These are phyloP conservation scores for Phasia obesa DNA, from an alignment of 2,888 invertebrate genomes.

Conservation along the genomic window DNA sequence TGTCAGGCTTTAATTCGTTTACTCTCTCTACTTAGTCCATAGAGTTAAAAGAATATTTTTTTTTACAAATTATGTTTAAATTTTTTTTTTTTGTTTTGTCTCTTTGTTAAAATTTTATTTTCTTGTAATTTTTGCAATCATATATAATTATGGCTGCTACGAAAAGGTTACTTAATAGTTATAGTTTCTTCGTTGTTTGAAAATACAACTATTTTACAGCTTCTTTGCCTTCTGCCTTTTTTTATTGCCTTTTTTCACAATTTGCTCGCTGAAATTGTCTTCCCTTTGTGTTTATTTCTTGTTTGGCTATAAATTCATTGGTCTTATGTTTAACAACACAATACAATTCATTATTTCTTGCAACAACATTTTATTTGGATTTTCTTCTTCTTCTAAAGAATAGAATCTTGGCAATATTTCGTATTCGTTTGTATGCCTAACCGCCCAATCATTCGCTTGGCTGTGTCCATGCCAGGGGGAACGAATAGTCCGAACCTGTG, in stretches of 20 bases:
- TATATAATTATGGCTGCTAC: too few relatives aligned
- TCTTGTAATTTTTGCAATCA: too few relatives aligned
- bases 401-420: background rate
- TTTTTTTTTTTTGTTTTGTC: too few relatives aligned
- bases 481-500: constrained; percentile 23
- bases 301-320: constrained; percentile 25
- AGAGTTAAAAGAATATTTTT: too few relatives aligned
- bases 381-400: too few relatives aligned
- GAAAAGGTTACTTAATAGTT: too few relatives aligned
- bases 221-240: background rate
- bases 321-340: constrained; percentile 31
- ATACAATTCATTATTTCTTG: constrained; percentile 20
- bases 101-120: too few relatives aligned
- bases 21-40: too few relatives aligned
- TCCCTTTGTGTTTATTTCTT: background rate
- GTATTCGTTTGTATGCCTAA: background rate
- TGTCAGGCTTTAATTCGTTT: too few relatives aligned
- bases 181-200: too few relatives aligned
- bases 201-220: too few relatives aligned
- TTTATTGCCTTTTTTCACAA: background rate
- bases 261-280: background rate
- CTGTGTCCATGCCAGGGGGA: background rate
- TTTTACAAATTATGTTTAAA: too few relatives aligned
- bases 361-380: background rate
- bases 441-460: constrained; percentile 2